phyloP scores from a whole-genome alignment of 2,113 vertebrate species.

The Caranx ignobilis region DNA sequence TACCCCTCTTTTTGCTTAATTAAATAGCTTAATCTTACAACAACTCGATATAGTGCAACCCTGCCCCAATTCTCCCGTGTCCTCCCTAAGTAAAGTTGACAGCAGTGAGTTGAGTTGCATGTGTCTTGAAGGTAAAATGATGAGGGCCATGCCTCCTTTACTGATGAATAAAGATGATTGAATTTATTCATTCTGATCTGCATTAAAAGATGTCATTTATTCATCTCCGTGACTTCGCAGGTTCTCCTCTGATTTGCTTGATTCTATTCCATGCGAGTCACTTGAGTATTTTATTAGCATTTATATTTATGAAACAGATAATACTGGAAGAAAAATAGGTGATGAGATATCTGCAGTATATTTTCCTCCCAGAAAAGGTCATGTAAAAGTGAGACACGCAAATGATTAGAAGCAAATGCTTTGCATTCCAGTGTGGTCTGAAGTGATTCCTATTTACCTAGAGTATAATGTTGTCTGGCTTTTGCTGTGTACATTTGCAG shows the following conservation, averaged over 20 bases:
- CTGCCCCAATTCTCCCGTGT: neutral
- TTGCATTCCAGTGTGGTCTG: neutral
- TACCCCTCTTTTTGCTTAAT: constrained; percentile 55
- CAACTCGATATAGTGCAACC: constrained; percentile 42
- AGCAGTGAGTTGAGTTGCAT: constrained; percentile 27
- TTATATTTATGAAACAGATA: neutral
- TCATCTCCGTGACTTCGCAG: neutral
- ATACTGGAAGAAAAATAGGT: neutral
- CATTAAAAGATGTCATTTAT: constrained; percentile 6
- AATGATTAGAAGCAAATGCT: neutral
- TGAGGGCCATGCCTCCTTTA: neutral
- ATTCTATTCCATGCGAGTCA: neutral
- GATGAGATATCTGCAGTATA: neutral
- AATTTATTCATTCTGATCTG: constrained; percentile 14
- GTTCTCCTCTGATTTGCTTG: neutral
- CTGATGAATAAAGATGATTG: constrained; percentile 34
- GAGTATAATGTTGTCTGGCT: neutral
- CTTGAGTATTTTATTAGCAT: neutral
- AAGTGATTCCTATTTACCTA: neutral
- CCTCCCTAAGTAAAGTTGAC: neutral
- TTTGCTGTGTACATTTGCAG: constrained; percentile 66
- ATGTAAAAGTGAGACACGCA: neutral
- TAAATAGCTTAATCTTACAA: constrained; percentile 64
- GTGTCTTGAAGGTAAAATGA: constrained; percentile 21
- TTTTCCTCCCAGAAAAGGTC: neutral